phyloP scores from a whole-genome alignment of 2,888 invertebrate species.

The Elysia crispata region DNA sequence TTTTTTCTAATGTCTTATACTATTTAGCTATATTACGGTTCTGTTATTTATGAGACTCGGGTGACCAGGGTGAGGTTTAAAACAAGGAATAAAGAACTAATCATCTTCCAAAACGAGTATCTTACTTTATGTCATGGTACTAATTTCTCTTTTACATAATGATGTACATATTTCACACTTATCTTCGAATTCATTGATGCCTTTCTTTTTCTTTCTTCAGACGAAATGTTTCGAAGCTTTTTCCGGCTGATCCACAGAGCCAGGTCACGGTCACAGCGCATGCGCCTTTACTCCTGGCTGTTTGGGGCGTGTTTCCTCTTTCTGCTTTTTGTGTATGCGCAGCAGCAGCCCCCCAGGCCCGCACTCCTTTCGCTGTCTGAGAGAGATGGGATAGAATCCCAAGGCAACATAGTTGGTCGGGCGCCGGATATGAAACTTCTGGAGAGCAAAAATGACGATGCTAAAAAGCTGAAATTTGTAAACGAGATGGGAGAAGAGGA shows the following conservation, averaged over 20 bases:
- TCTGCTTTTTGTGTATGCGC: constrained; percentile 37
- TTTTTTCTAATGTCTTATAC: too few relatives aligned
- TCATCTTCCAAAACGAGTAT: too few relatives aligned
- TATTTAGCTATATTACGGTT: too few relatives aligned
- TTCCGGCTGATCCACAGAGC: constrained; percentile 50
- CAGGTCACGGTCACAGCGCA: constrained; percentile 47
- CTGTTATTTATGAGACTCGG: too few relatives aligned
- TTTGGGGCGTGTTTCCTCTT: constrained; percentile 3
- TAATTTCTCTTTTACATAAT: too few relatives aligned
- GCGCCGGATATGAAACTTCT: constrained; percentile 45
- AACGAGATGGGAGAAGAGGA: constrained; percentile 25
- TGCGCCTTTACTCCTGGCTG: constrained; percentile 43
- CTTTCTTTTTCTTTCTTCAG: constrained; percentile 41
- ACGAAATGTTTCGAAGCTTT: constrained; percentile 43
- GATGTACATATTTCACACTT: too few relatives aligned
- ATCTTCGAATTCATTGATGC: too few relatives aligned
- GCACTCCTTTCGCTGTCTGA: neutral
- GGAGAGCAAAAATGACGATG: constrained; percentile 32
- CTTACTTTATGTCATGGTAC: too few relatives aligned
- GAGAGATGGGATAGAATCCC: neutral
- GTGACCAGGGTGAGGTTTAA: too few relatives aligned
- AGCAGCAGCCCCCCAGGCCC: constrained; percentile 34
- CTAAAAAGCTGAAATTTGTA: neutral
- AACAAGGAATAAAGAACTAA: too few relatives aligned
- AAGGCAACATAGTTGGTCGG: neutral